These are phyloP conservation scores for Pituophis catenifer DNA, from an alignment of 2,113 vertebrate genomes.

Conservation along the genomic window DNA sequence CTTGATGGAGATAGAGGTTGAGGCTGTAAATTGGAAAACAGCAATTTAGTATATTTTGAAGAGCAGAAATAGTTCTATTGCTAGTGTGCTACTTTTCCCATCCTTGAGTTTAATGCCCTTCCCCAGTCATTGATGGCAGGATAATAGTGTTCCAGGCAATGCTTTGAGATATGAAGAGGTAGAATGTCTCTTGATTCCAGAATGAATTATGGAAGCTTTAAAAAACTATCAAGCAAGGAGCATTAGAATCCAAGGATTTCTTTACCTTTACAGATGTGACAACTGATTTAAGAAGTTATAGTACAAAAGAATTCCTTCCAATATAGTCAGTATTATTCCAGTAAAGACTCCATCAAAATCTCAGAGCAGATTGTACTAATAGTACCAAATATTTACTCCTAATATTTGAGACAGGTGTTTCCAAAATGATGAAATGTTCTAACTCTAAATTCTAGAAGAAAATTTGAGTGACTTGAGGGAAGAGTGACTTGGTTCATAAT, in stretches of 20 bases:
- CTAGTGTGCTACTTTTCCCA: not conserved
- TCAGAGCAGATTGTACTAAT: not conserved
- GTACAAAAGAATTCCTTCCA: not conserved
- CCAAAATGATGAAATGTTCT: not conserved
- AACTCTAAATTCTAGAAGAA: not conserved
- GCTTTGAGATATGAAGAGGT: not conserved
- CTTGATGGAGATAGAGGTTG: not conserved
- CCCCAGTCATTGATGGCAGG: not conserved
- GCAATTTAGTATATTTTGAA: not conserved
- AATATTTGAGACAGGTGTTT: not conserved
- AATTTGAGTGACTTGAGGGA: not conserved
- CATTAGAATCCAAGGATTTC: not conserved
- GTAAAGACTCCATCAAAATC: not conserved
- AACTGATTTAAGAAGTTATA: not conserved
- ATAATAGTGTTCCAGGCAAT: not conserved
- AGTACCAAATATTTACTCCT: not conserved
- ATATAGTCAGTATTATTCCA: not conserved
- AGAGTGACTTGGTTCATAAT: not conserved
- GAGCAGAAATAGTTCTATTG: not conserved
- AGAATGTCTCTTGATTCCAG: not conserved
- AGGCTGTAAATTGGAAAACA: not conserved
- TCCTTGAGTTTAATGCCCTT: not conserved
- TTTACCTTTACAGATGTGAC: not conserved
- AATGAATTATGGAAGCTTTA: not conserved
- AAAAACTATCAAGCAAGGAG: not conserved